Base-by-base conservation (phyloP, 2,113 vertebrate genomes). In the Indicator maculatus region DNA sequence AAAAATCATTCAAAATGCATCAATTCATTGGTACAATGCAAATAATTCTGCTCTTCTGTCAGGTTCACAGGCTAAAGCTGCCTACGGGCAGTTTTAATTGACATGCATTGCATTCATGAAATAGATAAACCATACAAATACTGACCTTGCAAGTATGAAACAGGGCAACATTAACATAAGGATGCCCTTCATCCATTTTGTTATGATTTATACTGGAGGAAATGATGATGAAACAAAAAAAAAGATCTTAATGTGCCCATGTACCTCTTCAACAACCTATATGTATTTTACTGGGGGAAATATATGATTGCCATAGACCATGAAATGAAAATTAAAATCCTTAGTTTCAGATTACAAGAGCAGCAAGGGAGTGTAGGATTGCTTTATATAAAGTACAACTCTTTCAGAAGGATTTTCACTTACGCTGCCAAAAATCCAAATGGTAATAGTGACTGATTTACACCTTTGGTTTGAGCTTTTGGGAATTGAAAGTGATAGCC, bases 21-120 rank as follows among this genome's bases (percentile, higher is more conserved):
- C 39, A 61, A 8, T 81, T 95, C 44, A 70, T 14, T n/a, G 45
- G 11, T 75, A 45, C 38, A 76, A 60, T 67, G 24, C 19, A 89
- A 85, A 70, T 17, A 94, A 82, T 86, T 89, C 60, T 78, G 21
- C 8, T 77, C 93, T 93, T 91, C 24, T 91, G 18, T 92, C 66
- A 86, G 63, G 15, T 70, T 12, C 36, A 66, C 16, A 85, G 36
- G 55, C 55, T 93, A 89, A 93, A 94, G 11, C 58, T 89, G 78
- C 56, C 64, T 83, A 88, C 31, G 86, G 50, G 59, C 66, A 92
- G 4, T 70, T 89, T 96, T 73, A 86, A 52, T 93, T 93, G 75
- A 73, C 59, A 76, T 91, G 66, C 45, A 28, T 56, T 69, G 16
- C 19, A 79, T 89, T 95, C 36, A n/a, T 79, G 53, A 93, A 85